These are phyloP conservation scores for Calidris pugnax DNA, from an alignment of 2,113 vertebrate species.

Conservation along the genomic window DNA sequence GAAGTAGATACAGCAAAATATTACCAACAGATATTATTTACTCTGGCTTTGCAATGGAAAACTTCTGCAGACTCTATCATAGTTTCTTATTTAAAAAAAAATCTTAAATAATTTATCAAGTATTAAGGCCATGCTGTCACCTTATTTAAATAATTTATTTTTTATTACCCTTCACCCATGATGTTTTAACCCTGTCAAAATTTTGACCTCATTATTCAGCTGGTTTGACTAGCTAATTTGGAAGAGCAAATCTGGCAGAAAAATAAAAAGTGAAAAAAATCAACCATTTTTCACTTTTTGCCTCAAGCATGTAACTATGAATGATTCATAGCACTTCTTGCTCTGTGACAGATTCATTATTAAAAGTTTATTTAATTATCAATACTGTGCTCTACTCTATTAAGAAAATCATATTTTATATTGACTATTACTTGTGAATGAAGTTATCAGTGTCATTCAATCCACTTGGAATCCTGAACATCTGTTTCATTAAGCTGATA, in stretches of 20 bases:
- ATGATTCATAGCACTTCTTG: conserved; percentile 71
- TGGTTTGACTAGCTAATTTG: conserved; percentile 22
- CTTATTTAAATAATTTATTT: background rate
- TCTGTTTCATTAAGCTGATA: conserved; percentile 62
- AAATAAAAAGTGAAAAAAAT: background rate
- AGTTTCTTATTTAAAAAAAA: background rate
- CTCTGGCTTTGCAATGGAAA: background rate
- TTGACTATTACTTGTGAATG: conserved; percentile 69
- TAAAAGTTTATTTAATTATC: conserved; percentile 79
- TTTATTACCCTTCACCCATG: background rate
- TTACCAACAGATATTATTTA: background rate
- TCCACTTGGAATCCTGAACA: conserved; percentile 47
- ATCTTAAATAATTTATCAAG: background rate
- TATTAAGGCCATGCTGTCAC: background rate
- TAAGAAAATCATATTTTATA: conserved; percentile 75
- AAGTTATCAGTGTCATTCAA: conserved; percentile 67
- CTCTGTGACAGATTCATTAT: conserved; percentile 71
- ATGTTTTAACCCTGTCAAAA: conserved; percentile 19
- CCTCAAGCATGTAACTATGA: conserved; percentile 58
- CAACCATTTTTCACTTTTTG: conserved; percentile 59
- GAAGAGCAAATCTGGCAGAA: background rate
- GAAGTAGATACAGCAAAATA: background rate
- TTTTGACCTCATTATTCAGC: background rate
- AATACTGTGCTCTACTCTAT: conserved; percentile 62
- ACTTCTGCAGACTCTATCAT: background rate